phyloP scores from a whole-genome alignment of 2,888 invertebrate species.

The Melanophora roralis region DNA sequence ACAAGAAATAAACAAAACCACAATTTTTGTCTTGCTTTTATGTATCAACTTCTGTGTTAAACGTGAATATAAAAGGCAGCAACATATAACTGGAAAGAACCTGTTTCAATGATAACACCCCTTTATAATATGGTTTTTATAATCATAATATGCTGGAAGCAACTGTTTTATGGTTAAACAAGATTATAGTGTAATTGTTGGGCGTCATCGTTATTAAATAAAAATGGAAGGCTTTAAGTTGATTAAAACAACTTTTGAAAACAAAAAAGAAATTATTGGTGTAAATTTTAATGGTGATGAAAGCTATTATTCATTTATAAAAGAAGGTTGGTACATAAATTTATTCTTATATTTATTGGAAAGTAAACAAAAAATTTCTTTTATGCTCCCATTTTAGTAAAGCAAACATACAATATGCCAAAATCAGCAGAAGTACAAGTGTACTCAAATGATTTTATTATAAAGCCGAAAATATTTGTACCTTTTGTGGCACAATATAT shows the following conservation, averaged over 20 bases:
- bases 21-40: not conserved
- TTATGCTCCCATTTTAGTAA: constrained; percentile 9
- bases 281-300: constrained; percentile 32
- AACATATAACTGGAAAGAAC: not conserved
- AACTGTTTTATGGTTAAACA: constrained; percentile 35
- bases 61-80: no score
- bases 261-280: constrained; percentile 43
- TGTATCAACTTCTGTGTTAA: no score
- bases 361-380: not conserved
- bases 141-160: constrained; percentile 39
- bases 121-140: not conserved
- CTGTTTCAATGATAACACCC: not conserved
- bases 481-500: constrained; percentile 44
- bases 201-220: not conserved
- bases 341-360: no score
- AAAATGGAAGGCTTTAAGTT: constrained; percentile 44
- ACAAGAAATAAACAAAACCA: not conserved
- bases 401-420: constrained; percentile 10
- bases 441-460: constrained; percentile 30
- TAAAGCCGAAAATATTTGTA: constrained; percentile 25
- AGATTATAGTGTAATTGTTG: constrained; percentile 9
- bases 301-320: constrained; percentile 30
- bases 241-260: constrained; percentile 42
- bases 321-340: not conserved
- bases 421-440: constrained; percentile 11